Evolutionary conservation across 1,140 invertebrate species (phyloP).

Genomic region (Steinernema khuongi): DNA sequence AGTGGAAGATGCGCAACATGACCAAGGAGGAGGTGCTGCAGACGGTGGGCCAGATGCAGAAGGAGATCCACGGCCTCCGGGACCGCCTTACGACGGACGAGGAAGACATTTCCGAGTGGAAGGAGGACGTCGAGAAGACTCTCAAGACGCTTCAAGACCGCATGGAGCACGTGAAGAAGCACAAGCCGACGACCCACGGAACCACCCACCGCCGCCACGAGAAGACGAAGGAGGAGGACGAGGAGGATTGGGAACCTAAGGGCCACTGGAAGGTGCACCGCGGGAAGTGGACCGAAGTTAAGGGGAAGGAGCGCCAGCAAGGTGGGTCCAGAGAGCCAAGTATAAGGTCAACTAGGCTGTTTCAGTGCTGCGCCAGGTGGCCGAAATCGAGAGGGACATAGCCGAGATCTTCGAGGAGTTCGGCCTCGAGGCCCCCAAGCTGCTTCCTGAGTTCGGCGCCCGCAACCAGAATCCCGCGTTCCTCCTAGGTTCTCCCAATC

Average conservation of each 20-base stretch:
- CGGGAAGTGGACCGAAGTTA: background rate
- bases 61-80: background rate
- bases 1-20: conserved; percentile 10
- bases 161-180: background rate
- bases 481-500: background rate
- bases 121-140: background rate
- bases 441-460: background rate
- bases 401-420: background rate
- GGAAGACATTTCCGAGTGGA: background rate
- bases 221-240: background rate
- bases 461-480: background rate
- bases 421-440: background rate
- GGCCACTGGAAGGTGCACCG: background rate
- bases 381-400: background rate
- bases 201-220: background rate
- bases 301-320: background rate
- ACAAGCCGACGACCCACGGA: background rate
- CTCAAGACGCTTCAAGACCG: background rate
- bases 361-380: conserved; percentile 8
- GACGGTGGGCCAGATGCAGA: background rate
- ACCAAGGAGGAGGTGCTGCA: background rate
- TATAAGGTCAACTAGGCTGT: too few relatives aligned
- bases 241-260: background rate
- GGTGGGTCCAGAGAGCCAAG: too few relatives aligned
- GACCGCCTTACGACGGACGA: background rate